Conservation (phyloP, 2,888 invertebrate species). For the Aspidiotus destructor region DNA sequence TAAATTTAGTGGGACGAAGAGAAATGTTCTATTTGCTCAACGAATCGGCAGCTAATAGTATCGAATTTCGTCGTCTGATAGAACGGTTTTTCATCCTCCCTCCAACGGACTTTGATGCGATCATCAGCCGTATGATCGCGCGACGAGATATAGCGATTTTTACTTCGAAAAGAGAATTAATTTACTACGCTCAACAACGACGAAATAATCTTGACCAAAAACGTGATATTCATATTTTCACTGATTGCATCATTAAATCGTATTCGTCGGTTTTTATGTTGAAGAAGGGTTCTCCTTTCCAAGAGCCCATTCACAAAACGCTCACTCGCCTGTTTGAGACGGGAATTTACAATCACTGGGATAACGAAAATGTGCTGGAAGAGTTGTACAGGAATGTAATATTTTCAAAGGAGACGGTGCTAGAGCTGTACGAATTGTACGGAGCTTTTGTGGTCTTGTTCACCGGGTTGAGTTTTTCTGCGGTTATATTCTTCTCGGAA, state of each 20-base stretch:
- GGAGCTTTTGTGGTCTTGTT: conserved; percentile 34
- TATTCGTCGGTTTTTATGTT: conserved; percentile 35
- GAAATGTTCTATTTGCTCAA: conserved; percentile 36
- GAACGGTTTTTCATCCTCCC: conserved; percentile 35
- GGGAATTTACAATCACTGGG: conserved; percentile 35
- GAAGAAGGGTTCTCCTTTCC: conserved; percentile 35
- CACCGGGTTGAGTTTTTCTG: conserved; percentile 28
- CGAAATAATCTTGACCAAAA: conserved; percentile 25
- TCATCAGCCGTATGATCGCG: conserved; percentile 31
- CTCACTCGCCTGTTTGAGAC: conserved; percentile 35
- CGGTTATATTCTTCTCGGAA: conserved; percentile 30
- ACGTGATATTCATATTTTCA: conserved; percentile 34
- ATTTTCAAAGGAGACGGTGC: conserved; percentile 32
- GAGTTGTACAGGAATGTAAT: conserved; percentile 30
- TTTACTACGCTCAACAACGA: conserved; percentile 34
- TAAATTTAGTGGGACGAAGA: conserved; percentile 36
- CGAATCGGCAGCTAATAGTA: conserved; percentile 33
- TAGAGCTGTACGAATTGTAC: conserved; percentile 32
- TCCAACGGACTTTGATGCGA: conserved; percentile 29
- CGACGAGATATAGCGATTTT: conserved; percentile 34
- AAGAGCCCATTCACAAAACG: conserved; percentile 34
- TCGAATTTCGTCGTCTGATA: conserved; percentile 31
- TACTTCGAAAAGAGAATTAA: conserved; percentile 34
- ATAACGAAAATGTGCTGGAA: conserved; percentile 29
- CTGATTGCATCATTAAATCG: conserved; percentile 34